Evolutionary conservation across 2,797 vertebrate species (phyloP).

Genomic region (Esox masquinongy): DNA sequence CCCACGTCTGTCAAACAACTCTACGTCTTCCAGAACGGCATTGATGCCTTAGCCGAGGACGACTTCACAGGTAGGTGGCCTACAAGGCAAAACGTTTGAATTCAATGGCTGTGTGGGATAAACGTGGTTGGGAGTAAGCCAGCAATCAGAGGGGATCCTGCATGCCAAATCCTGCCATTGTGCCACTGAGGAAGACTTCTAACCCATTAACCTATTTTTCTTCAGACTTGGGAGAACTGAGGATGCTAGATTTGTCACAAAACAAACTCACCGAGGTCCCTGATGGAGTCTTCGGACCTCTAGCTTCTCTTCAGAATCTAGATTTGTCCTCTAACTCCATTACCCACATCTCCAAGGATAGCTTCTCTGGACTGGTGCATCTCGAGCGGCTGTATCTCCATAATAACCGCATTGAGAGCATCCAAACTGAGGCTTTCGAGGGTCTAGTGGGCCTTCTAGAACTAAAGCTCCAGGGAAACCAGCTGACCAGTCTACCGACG

Average conservation of each 20-base stretch:
- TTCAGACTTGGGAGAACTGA: conserved; percentile 73
- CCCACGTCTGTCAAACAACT: conserved; percentile 76
- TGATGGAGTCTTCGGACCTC: conserved; percentile 81
- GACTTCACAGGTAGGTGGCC: conserved; percentile 70
- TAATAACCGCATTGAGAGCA: conserved; percentile 84
- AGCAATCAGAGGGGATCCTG: not conserved
- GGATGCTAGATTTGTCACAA: conserved; percentile 90
- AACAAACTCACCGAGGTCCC: conserved; percentile 87
- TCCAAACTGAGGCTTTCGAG: conserved; percentile 86
- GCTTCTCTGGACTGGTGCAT: conserved; percentile 85
- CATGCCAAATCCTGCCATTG: not conserved
- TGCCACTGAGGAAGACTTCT: not conserved
- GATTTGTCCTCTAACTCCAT: conserved; percentile 91
- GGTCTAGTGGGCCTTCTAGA: conserved; percentile 86
- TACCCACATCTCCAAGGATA: conserved; percentile 84
- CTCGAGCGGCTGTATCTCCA: conserved; percentile 93
- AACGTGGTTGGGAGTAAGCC: not conserved
- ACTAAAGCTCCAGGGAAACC: conserved; percentile 90
- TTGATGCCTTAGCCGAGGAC: conserved; percentile 73
- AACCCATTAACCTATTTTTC: not conserved
- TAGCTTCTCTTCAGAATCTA: conserved; percentile 85
- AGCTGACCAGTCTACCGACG: conserved; percentile 77
- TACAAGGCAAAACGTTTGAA: not conserved
- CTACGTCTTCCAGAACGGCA: conserved; percentile 89
- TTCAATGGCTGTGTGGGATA: not conserved